Evolutionary conservation across 2,888 invertebrate species (phyloP), one percentile per base, ranked within the genome.

Genomic region (Drosophila macrospina): DNA sequence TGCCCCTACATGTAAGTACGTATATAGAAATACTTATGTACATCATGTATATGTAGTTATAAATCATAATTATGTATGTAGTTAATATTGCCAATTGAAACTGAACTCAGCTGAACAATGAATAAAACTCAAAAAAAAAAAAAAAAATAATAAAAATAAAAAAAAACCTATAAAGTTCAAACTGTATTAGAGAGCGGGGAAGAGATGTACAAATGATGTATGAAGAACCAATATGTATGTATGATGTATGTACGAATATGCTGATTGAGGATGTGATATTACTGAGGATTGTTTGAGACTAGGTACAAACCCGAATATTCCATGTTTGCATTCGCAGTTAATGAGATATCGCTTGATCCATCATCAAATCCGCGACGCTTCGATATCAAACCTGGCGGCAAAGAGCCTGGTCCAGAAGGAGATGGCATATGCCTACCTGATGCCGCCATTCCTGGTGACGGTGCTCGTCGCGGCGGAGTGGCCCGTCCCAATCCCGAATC

Each of bases 401-500:
- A 93, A 59, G 96, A 96, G 62, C 96, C 96, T 67, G 97, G 97
- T 89, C 97, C 97, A 86, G 97, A 96, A 80, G 97, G 97, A 72
- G 96, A 96, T 84, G 95, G 95, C 88, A 96, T 94, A 92, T 96
- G 95, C 90, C 96, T 94, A 89, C 91, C 90, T 85, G 94, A 93
- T 83, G 94, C 94, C 74, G 94, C 93, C 94, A 96, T 95, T 61
- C 96, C 97, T 24, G 97, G 97, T 75, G 97, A 97, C 56, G 97
- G 96, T 42, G 97, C 97, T 90, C 97, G 95, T 76, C 97, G 94
- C 51, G 97, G 97, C 61, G 97, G 97, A 60, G 97, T 97, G 51
- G 97, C 96, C 88, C 97, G 94, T 47, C 97, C 97, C 92, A 97
- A 93, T 76, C 97, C 97, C 82, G 96, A 96, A 94, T 97, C 97